phyloP scores from a whole-genome alignment of 2,888 invertebrate genomes.

The Dicyrtoma fusca region DNA sequence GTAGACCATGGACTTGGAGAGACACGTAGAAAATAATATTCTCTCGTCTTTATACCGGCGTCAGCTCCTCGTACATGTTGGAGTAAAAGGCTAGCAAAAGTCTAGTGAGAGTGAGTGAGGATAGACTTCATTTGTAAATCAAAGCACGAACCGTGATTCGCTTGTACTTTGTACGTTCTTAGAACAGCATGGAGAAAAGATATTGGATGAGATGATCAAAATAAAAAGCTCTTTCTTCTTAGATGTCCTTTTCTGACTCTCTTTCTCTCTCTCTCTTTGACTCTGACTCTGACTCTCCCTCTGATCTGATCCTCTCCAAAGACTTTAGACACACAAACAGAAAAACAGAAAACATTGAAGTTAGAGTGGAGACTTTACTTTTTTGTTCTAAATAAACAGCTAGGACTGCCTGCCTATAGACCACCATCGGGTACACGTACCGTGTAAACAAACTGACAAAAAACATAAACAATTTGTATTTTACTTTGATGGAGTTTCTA shows the following conservation, averaged over 20 bases:
- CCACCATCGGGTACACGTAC: too few relatives aligned
- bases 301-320: constrained; percentile 7
- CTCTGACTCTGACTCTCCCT: background rate
- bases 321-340: constrained; percentile 16
- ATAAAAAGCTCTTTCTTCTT: constrained; percentile 38
- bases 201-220: constrained; percentile 47
- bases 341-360: constrained; percentile 4
- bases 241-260: constrained; percentile 36
- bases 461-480: too few relatives aligned
- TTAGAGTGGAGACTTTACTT: background rate
- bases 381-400: background rate
- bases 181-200: constrained; percentile 32
- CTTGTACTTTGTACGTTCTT: constrained; percentile 42
- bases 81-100: too few relatives aligned
- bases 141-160: constrained; percentile 54
- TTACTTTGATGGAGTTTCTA: too few relatives aligned
- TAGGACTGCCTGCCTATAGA: too few relatives aligned
- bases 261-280: constrained; percentile 10
- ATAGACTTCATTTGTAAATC: constrained; percentile 48
- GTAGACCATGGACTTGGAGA: too few relatives aligned
- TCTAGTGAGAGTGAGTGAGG: background rate
- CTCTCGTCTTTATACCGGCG: constrained; percentile 16
- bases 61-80: too few relatives aligned
- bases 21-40: background rate
- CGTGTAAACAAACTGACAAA: too few relatives aligned